These are phyloP conservation scores for Acronicta psi DNA, from an alignment of 2,888 invertebrate species.

Conservation along the genomic window DNA sequence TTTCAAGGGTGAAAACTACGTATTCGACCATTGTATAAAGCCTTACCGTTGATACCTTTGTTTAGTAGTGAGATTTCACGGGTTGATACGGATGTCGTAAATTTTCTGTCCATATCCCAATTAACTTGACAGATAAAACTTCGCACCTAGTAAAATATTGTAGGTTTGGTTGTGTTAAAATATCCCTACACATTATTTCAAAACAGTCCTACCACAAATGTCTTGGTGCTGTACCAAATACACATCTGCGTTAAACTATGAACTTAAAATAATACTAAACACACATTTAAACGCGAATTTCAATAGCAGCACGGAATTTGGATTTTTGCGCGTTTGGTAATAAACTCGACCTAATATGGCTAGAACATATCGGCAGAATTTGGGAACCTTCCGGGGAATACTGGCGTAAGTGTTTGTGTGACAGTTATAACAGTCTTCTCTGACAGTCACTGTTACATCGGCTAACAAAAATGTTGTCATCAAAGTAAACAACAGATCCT, in stretches of 20 bases:
- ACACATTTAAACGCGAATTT: constrained; percentile 1
- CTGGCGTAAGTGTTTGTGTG: too few relatives aligned
- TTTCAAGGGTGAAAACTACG: too few relatives aligned
- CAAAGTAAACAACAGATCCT: constrained; percentile 26
- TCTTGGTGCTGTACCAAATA: neutral
- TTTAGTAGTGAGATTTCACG: neutral
- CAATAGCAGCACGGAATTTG: too few relatives aligned
- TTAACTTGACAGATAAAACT: neutral
- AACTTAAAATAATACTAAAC: constrained; percentile 6
- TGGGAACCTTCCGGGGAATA: too few relatives aligned
- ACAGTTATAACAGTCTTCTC: too few relatives aligned
- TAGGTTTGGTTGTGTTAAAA: neutral
- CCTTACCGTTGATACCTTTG: too few relatives aligned
- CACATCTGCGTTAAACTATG: constrained; percentile 1
- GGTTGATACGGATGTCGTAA: neutral
- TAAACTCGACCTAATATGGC: too few relatives aligned
- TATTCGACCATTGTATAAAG: neutral
- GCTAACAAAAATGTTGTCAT: constrained; percentile 40
- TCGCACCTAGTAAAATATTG: too few relatives aligned
- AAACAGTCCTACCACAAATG: neutral
- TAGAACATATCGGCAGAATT: constrained; percentile 12
- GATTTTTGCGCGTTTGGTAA: too few relatives aligned
- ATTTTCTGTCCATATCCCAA: neutral
- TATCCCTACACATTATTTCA: neutral
- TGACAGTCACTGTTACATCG: constrained; percentile 11